Evolutionary conservation across 1,140 invertebrate species (phyloP).

Genomic region (Lepidurus arcticus): DNA sequence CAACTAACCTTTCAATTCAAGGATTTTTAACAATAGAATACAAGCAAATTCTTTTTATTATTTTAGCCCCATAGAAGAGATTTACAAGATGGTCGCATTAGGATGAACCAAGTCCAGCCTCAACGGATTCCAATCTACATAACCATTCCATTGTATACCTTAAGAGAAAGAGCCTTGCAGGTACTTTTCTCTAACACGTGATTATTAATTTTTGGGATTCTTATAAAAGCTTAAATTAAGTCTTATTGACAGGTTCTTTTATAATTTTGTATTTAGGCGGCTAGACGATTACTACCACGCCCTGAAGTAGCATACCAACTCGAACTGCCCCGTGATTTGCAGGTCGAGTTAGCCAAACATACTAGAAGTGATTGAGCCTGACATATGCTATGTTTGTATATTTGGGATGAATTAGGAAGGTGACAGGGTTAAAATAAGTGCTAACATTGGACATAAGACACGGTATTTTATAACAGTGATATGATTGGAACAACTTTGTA

Average conservation of each 20-base stretch:
- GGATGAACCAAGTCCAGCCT: conserved; percentile 20
- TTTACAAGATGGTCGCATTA: conserved; percentile 20
- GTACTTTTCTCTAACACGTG: background rate
- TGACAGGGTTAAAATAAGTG: background rate
- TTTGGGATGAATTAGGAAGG: background rate
- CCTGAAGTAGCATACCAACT: conserved; percentile 20
- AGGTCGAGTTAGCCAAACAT: conserved; percentile 18
- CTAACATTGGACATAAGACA: background rate
- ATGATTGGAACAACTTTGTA: too few relatives aligned
- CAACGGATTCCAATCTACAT: conserved; percentile 30
- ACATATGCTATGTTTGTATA: background rate
- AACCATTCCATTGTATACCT: conserved; percentile 31
- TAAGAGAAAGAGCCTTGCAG: conserved; percentile 27
- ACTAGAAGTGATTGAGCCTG: background rate
- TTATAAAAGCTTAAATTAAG: background rate
- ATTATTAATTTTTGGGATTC: background rate
- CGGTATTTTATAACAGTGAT: too few relatives aligned
- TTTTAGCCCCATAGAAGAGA: conserved; percentile 29
- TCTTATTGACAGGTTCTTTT: background rate
- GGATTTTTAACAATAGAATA: background rate
- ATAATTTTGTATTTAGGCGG: background rate
- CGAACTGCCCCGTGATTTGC: conserved; percentile 28
- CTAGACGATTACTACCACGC: background rate
- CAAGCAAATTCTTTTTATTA: background rate
- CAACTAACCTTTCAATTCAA: background rate